Conservation (phyloP, 2,797 vertebrate species). For the Lagocephalus sceleratus region DNA sequence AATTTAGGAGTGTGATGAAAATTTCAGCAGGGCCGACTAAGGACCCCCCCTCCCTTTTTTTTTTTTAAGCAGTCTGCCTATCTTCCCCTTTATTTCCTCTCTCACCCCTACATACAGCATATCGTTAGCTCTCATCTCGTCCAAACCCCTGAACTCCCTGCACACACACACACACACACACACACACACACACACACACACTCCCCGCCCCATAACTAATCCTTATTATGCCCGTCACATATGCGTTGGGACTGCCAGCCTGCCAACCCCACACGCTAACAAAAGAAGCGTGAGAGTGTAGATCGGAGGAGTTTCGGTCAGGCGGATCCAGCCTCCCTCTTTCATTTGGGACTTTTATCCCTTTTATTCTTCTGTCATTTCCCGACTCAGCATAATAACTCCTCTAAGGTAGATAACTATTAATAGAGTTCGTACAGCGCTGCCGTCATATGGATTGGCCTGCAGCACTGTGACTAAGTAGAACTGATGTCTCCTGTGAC, state of each 20-base stretch:
- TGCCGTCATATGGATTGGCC: conserved; percentile 75
- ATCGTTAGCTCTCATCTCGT: too few species aligned
- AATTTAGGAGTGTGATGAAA: conserved; percentile 78
- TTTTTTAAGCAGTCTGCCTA: conserved; percentile 23
- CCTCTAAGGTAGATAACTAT: conserved; percentile 80
- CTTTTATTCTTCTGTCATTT: conserved; percentile 66
- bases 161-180: background rate
- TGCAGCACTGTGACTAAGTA: conserved; percentile 75
- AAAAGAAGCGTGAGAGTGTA: conserved; percentile 36
- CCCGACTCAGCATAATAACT: conserved; percentile 74
- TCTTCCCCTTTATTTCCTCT: conserved; percentile 19
- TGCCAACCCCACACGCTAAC: conserved; percentile 43
- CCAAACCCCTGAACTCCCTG: too few species aligned
- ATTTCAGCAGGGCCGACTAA: conserved; percentile 69
- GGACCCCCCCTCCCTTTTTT: conserved; percentile 41
- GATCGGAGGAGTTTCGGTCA: conserved; percentile 33
- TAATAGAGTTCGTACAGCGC: conserved; percentile 75
- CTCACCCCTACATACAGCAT: background rate
- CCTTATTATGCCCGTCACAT: conserved; percentile 68
- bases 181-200: conserved; percentile 12
- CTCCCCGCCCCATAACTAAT: conserved; percentile 58
- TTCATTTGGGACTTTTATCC: conserved; percentile 62
- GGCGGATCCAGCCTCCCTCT: conserved; percentile 23
- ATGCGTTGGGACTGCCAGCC: conserved; percentile 54
- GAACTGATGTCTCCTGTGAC: conserved; percentile 78